These are phyloP conservation scores for Protodeltote pygarga DNA, from an alignment of 2,888 invertebrate species.

Conservation along the genomic window DNA sequence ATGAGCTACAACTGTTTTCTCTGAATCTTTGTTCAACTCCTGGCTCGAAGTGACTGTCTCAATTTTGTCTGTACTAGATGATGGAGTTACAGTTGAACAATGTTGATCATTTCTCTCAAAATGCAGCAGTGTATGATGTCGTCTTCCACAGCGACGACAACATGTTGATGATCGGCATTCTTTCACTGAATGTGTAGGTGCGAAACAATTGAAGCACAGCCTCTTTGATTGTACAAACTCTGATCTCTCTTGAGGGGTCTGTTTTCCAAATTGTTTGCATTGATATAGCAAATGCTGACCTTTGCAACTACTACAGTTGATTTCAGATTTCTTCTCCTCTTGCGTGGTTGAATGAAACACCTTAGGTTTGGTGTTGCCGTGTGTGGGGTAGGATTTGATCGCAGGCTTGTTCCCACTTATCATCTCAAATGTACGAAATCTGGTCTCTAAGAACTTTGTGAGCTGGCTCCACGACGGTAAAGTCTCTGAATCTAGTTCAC, in stretches of 20 bases:
- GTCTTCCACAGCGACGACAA: slow-evolving; percentile 1
- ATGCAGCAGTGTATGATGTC: slow-evolving; percentile 4
- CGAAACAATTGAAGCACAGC: slow-evolving; percentile 19
- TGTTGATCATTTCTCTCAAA: not conserved
- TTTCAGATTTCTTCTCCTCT: not conserved
- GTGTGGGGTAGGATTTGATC: not conserved
- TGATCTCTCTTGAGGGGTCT: slow-evolving; percentile 12
- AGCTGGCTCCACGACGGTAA: slow-evolving; percentile 1
- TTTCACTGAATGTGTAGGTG: slow-evolving; percentile 14
- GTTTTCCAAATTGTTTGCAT: slow-evolving; percentile 8
- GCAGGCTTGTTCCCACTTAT: not conserved
- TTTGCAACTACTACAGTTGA: not conserved
- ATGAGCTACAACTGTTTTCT: not conserved
- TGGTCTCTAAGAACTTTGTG: too few species aligned
- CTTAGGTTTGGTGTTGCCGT: not conserved
- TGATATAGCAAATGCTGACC: slow-evolving; percentile 2
- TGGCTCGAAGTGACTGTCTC: not conserved
- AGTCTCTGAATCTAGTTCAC: not conserved
- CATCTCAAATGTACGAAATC: slow-evolving; percentile 1
- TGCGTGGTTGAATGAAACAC: not conserved
- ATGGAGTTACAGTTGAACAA: not conserved
- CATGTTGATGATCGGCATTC: not conserved
- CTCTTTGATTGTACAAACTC: slow-evolving; percentile 12
- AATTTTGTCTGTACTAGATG: not conserved
- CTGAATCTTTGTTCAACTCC: not conserved